Base-by-base conservation (phyloP, 2,888 invertebrate genomes). In the Phasia obesa region DNA sequence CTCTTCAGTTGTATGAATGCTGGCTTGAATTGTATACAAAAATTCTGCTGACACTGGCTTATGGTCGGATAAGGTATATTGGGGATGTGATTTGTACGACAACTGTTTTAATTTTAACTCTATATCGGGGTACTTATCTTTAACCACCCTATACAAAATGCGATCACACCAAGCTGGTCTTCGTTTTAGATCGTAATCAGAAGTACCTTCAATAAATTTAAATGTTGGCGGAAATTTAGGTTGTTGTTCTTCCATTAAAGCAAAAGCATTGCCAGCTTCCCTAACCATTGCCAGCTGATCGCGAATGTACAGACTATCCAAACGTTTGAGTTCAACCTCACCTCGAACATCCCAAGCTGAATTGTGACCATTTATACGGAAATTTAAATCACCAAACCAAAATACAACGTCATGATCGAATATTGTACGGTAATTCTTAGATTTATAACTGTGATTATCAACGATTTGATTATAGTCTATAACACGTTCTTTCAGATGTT, bases 151-250 rank as follows among this genome's bases (percentile, higher is more conserved):
- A 92, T 96, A 96, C 51, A 99, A 92, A 86, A 99, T 95, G 82
- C 99, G 93, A 92, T 99, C 99, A 13, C 98, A 97, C 98, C 98
- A 99, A 0, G 97, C 97, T 3, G 98, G 98, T 86, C 97, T 94
- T 74, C 99, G 94, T 95, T 96, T 96, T 67, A 95, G 89, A 92
- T 97, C 96, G 90, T 96, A 97, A 59, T 94, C 93, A 85, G 94
- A 94, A 0, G 94, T 93, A 19, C 95, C 95, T 86, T 95, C 94
- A 86, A 93, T 92, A 89, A 95, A 97, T 92, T 97, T 97, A 90
- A 96, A 98, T 0, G 97, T 97, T 15, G 98, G 97, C 19, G 96
- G 95, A 91, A 97, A 98, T 53, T 93, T 93, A 6, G 96, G 94
- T 69, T 93, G 92, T 11, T 93, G 92, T 90, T 97, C 97, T 4